These are phyloP conservation scores for Crotalus helleri DNA, from an alignment of 2,113 vertebrate species.

Conservation along the genomic window DNA sequence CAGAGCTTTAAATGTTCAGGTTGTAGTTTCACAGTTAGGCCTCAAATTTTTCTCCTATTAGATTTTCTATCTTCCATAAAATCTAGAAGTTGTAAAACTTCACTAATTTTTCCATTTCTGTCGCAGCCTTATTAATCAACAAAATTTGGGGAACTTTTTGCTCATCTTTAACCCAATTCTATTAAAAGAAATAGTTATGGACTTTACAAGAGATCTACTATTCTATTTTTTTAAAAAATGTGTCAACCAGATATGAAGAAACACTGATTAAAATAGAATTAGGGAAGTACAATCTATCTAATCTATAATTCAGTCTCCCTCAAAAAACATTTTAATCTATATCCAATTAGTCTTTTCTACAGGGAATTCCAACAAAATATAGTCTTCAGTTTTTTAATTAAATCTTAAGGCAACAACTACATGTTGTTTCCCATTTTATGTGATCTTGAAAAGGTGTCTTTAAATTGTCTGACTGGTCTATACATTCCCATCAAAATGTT, in stretches of 20 bases:
- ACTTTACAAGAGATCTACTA: background rate
- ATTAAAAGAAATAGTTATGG: background rate
- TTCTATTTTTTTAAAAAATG: background rate
- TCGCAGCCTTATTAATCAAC: background rate
- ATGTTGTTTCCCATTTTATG: background rate
- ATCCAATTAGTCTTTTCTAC: background rate
- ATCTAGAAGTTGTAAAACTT: background rate
- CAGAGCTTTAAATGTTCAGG: background rate
- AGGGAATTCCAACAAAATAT: background rate
- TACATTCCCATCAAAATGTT: slow-evolving; percentile 39
- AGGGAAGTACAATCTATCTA: background rate
- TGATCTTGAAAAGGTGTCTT: slow-evolving; percentile 59
- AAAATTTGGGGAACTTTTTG: background rate
- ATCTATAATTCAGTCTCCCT: background rate
- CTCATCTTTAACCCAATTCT: background rate
- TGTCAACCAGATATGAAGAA: background rate
- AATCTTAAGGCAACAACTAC: slow-evolving; percentile 1
- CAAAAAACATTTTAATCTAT: rapidly evolving
- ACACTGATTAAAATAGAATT: slow-evolving; percentile 1
- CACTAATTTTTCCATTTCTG: background rate
- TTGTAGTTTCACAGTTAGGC: background rate
- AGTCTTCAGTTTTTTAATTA: slow-evolving; percentile 26
- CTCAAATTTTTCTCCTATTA: background rate
- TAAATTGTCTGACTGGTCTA: slow-evolving; percentile 47
- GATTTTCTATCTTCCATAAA: background rate